Base-by-base conservation (phyloP, 2,797 vertebrate genomes). In the Eremophila alpestris region DNA sequence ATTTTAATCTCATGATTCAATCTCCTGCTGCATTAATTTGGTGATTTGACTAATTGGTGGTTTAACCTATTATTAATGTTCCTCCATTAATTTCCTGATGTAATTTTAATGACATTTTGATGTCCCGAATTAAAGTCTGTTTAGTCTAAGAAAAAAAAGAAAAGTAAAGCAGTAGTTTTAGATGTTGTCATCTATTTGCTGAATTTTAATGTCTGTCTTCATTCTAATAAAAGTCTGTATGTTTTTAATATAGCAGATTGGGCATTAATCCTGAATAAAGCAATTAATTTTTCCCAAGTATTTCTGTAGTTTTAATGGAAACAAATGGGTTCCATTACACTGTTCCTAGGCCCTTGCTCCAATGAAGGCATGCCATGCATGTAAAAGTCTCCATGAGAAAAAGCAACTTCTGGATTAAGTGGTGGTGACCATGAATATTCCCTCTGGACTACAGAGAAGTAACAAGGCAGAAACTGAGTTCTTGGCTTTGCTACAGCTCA, bases 61-160 rank as follows among this genome's bases (percentile, higher is more conserved):
- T 83, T 96, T 97, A 96, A 94, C 91, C 91, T 92, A 95, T 93
- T 93, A 96, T 96, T 92, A 96, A 94, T 90, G 73, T 91, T 95
- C 67, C 69, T 92, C 79, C 89, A 93, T 88, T 96, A 93, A 95
- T 96, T 95, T 93, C 59, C 73, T 89, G 92, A 94, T 94, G 91
- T 79, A 92, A 91, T 92, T 96, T 96, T 96, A 93, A 84, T 88
- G 93, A 83, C 83, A 89, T 93, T 48, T 96, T 74, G 69, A 88
- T 96, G 89, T 94, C 83, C 86, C 84, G 74, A 89, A 96, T 94
- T 95, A 77, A 92, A 92, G 41, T 64, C 49, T 92, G 64, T 82
- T 93, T 87, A 79, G 48, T 78, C 67, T 60, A 41, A 73, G 55
- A 21, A 65, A 65, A 62, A 41, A 32, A 38, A 58, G 54, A 73